These are phyloP conservation scores for Napeogenes sylphis DNA, from an alignment of 2,888 invertebrate genomes.

Conservation along the genomic window DNA sequence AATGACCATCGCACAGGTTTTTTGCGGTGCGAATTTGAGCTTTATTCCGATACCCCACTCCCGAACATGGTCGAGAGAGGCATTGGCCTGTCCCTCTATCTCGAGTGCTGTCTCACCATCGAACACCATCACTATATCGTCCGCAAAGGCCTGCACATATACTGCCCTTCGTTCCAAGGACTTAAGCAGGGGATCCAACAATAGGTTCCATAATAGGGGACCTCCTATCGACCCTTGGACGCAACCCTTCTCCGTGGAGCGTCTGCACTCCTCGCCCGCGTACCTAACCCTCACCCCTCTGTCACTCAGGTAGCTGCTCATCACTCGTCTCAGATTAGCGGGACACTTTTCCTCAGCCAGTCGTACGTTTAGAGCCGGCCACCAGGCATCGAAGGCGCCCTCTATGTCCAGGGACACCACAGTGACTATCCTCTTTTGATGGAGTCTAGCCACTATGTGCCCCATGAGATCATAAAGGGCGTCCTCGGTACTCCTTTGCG, in stretches of 20 bases:
- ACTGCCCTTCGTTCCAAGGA: background rate
- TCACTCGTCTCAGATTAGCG: background rate
- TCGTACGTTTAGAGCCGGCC: slow-evolving; percentile 30
- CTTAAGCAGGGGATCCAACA: slow-evolving; percentile 19
- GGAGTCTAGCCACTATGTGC: background rate
- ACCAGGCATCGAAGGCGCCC: slow-evolving; percentile 42
- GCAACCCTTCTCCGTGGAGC: slow-evolving; percentile 22
- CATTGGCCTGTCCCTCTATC: slow-evolving; percentile 14
- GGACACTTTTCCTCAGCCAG: slow-evolving; percentile 26
- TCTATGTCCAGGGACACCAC: slow-evolving; percentile 32
- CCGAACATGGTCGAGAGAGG: slow-evolving; percentile 8
- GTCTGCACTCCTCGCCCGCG: slow-evolving; percentile 7
- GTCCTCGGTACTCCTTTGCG: background rate
- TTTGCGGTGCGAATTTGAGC: slow-evolving; percentile 13
- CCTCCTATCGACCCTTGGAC: slow-evolving; percentile 27
- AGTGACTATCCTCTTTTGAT: slow-evolving; percentile 3
- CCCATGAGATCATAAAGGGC: background rate
- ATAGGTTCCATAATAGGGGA: slow-evolving; percentile 21
- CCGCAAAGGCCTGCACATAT: background rate
- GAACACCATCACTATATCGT: slow-evolving; percentile 6
- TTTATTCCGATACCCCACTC: slow-evolving; percentile 17
- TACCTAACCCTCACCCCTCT: slow-evolving; percentile 16
- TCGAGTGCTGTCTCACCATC: background rate
- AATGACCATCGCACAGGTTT: background rate
- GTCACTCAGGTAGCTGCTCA: slow-evolving; percentile 15